Percentiles rank a stretch among this genome's conserved stretches.
These are phyloP conservation scores for Hydrolagus affinis DNA, from an alignment of 2,113 vertebrate species.

Conservation along the genomic window DNA sequence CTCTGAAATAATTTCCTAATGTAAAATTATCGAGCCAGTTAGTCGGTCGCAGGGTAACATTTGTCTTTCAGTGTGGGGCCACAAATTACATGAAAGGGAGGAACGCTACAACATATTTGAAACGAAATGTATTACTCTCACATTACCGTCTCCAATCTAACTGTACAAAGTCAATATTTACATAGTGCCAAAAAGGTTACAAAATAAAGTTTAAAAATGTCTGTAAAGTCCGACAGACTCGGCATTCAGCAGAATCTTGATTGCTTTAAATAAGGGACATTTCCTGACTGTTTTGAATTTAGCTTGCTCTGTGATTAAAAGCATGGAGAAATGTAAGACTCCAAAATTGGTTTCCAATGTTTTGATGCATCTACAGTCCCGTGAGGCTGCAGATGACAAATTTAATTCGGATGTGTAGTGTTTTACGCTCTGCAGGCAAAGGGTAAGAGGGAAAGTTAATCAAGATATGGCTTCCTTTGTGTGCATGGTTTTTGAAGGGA, in stretches of 20 bases:
- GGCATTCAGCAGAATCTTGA: constrained; percentile 46
- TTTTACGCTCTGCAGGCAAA: constrained; percentile 70
- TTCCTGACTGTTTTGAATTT: constrained; percentile 75
- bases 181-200: constrained; percentile 67
- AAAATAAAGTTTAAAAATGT: constrained; percentile 61
- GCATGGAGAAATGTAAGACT: constrained; percentile 56
- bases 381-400: constrained; percentile 76
- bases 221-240: constrained; percentile 42
- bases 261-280: constrained; percentile 76
- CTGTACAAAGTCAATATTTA: constrained; percentile 53
- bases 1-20: background rate
- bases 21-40: background rate
- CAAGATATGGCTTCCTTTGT: constrained; percentile 67
- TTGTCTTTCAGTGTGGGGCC: background rate
- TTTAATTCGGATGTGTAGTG: constrained; percentile 72
- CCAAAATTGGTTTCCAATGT: constrained; percentile 63
- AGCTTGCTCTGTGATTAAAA: constrained; percentile 74
- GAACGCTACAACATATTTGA: constrained; percentile 12
- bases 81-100: background rate
- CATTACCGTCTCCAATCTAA: background rate
- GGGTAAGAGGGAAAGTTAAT: constrained; percentile 68
- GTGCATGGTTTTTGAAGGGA: constrained; percentile 41
- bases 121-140: constrained; percentile 14
- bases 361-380: constrained; percentile 70
- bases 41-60: background rate